phyloP scores from a whole-genome alignment of 2,113 vertebrate species.

The Platichthys stellatus region DNA sequence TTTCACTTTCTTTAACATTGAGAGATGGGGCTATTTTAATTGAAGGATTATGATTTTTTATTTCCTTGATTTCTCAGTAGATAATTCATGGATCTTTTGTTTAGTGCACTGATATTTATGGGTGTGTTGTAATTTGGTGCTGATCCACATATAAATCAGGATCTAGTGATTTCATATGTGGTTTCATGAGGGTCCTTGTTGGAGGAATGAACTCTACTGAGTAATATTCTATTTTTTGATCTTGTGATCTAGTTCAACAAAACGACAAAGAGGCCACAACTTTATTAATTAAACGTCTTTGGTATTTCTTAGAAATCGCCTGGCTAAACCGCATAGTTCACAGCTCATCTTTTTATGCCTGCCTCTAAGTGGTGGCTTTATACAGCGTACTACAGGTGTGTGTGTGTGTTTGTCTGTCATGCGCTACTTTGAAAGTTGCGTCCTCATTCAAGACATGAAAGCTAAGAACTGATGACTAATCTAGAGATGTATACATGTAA shows the following conservation, averaged over 20 bases:
- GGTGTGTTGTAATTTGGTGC: no score
- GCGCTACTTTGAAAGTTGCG: slow-evolving; percentile 47
- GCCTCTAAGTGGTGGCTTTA: neutral
- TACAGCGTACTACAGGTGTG: neutral
- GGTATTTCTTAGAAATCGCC: neutral
- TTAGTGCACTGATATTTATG: no score
- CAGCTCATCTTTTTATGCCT: neutral
- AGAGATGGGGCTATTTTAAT: no score
- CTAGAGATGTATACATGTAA: slow-evolving; percentile 44
- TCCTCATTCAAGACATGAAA: slow-evolving; percentile 53
- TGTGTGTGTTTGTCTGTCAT: neutral
- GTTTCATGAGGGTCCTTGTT: no score
- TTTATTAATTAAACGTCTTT: neutral
- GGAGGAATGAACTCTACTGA: no score
- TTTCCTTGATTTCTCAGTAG: no score
- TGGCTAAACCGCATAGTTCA: neutral
- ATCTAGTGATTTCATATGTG: no score
- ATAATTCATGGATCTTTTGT: no score
- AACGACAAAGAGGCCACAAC: slow-evolving; percentile 20
- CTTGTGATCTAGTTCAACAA: slow-evolving; percentile 26
- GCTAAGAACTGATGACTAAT: slow-evolving; percentile 40
- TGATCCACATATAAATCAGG: no score
- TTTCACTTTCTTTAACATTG: no score
- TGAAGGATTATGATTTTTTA: no score
- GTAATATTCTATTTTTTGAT: neutral